A percentile compares a stretch with the other conserved stretches of the same genome.
Conservation (phyloP, 2,113 vertebrate species). For the Procavia capensis region DNA sequence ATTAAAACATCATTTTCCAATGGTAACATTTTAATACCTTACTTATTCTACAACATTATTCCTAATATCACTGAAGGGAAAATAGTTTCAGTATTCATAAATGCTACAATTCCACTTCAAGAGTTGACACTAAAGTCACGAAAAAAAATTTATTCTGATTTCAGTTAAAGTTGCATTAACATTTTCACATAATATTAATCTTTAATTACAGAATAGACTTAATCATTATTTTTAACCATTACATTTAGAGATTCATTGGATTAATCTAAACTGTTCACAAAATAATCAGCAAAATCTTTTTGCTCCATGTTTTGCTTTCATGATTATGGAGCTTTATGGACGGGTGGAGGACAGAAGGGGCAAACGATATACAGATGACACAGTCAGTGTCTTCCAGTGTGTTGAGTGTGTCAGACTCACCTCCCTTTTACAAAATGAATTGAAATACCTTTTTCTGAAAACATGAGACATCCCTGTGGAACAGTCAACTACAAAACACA, state of each 20-base stretch:
- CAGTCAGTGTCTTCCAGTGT: neutral
- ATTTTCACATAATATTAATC: neutral
- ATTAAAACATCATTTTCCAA: conserved; percentile 1
- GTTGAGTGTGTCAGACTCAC: too few relatives aligned
- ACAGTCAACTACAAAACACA: neutral
- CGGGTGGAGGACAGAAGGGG: neutral
- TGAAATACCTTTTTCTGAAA: neutral
- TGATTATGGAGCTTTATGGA: neutral
- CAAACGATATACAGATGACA: neutral
- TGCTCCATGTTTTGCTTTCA: neutral
- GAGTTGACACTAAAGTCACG: neutral
- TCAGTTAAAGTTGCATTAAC: neutral
- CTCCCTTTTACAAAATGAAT: too few relatives aligned
- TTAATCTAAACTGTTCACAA: neutral
- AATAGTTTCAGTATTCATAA: neutral
- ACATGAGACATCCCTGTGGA: neutral
- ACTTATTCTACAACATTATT: neutral
- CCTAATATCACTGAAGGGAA: neutral
- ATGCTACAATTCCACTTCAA: neutral
- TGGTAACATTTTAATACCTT: neutral
- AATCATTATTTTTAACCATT: neutral
- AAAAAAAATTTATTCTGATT: neutral
- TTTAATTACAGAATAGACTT: neutral
- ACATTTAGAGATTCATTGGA: neutral
- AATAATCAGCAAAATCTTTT: neutral